Percentiles rank a stretch among this genome's conserved stretches.
These are phyloP conservation scores for Cecidostiba fungosa DNA, from an alignment of 2,888 invertebrate genomes.

Conservation along the genomic window DNA sequence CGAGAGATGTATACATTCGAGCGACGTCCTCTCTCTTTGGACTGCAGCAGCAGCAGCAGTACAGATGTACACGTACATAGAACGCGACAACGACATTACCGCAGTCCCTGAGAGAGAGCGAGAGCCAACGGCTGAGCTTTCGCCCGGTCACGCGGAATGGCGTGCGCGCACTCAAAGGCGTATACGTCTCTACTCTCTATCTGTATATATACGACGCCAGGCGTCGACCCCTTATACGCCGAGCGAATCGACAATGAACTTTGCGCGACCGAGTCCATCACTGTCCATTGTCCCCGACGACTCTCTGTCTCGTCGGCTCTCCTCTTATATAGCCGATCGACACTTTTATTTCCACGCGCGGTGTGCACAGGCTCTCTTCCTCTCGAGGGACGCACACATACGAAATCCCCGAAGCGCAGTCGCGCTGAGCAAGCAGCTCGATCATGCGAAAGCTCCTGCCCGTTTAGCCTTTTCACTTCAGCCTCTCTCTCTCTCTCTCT, in stretches of 20 bases:
- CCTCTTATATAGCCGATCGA: slow-evolving; percentile 15
- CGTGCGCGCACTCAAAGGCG: slow-evolving; percentile 31
- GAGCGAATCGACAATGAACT: slow-evolving; percentile 70
- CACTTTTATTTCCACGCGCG: slow-evolving; percentile 54
- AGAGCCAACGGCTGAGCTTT: slow-evolving; percentile 17
- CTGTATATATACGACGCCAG: not conserved
- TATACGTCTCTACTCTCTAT: not conserved
- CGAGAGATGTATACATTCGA: not conserved
- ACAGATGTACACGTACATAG: not conserved
- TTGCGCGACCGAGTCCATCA: slow-evolving; percentile 66
- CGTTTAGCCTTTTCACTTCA: slow-evolving; percentile 34
- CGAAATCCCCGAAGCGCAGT: slow-evolving; percentile 41
- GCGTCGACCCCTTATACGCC: slow-evolving; percentile 57
- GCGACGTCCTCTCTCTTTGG: not conserved
- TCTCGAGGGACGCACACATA: not conserved
- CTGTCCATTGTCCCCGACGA: slow-evolving; percentile 66
- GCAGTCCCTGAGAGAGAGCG: slow-evolving; percentile 54
- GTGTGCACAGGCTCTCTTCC: not conserved
- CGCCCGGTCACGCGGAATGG: slow-evolving; percentile 44
- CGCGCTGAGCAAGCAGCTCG: slow-evolving; percentile 50
- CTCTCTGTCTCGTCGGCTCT: not conserved
- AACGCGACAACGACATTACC: slow-evolving; percentile 51
- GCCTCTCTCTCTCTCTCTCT: not conserved
- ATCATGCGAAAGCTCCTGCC: not conserved
- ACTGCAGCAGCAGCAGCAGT: not conserved